Evolutionary conservation across 2,797 vertebrate species (phyloP).

Genomic region (Gymnocypris eckloni): DNA sequence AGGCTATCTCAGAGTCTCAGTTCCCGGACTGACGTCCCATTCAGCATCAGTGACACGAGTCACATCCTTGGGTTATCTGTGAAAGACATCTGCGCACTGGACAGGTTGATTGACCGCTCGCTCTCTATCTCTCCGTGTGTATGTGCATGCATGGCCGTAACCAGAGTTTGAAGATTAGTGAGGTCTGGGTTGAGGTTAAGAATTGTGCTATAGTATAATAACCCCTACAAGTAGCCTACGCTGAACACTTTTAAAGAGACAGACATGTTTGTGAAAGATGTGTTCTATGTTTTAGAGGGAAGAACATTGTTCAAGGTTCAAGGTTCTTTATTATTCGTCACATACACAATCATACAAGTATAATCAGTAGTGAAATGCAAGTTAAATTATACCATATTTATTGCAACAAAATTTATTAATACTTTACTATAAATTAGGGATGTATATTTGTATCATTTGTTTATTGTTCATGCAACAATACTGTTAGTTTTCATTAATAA

Average conservation of each 20-base stretch:
- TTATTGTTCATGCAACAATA: background rate
- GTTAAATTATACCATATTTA: background rate
- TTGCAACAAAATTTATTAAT: background rate
- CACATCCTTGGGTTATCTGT: slow-evolving; percentile 62
- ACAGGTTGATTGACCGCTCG: slow-evolving; percentile 38
- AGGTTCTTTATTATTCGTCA: too few relatives aligned
- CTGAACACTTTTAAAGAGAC: background rate
- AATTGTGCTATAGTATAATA: background rate
- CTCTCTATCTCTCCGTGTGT: slow-evolving; percentile 9
- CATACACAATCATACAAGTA: too few relatives aligned
- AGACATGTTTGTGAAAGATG: background rate
- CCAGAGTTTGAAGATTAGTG: background rate
- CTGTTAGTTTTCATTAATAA: background rate
- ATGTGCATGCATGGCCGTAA: background rate
- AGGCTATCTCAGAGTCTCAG: slow-evolving; percentile 39
- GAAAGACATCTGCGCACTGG: slow-evolving; percentile 49
- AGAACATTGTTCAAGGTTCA: background rate
- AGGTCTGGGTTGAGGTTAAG: background rate
- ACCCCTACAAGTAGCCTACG: background rate
- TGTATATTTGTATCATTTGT: background rate
- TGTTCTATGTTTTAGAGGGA: background rate
- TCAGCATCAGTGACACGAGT: slow-evolving; percentile 58
- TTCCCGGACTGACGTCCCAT: slow-evolving; percentile 58
- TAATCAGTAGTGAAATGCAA: too few relatives aligned
- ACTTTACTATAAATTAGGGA: background rate